A percentile compares a stretch with the other conserved stretches of the same genome.
phyloP scores from a whole-genome alignment of 2,797 vertebrate genomes.

The Leptoclinus maculatus region DNA sequence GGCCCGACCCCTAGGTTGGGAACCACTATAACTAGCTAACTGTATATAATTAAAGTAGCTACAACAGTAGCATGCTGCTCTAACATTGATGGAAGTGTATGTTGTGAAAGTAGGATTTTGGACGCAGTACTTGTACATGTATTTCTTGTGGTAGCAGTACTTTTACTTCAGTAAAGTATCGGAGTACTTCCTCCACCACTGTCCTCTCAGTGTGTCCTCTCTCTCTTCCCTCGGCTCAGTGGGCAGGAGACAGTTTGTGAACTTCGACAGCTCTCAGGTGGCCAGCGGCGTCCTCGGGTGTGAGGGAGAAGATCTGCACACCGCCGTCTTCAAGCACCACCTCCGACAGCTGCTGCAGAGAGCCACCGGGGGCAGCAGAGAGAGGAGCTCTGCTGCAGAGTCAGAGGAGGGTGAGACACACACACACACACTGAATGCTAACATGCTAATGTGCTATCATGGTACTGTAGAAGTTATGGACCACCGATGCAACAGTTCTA shows the following conservation, averaged over 20 bases:
- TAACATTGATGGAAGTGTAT: too few species aligned
- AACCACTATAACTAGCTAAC: neutral
- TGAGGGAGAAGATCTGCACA: slow-evolving; percentile 91
- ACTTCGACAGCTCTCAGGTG: slow-evolving; percentile 87
- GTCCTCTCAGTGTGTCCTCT: neutral
- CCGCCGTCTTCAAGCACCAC: slow-evolving; percentile 95
- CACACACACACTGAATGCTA: neutral
- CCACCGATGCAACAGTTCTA: neutral
- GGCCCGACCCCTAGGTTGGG: too few species aligned
- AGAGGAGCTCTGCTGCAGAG: slow-evolving; percentile 42
- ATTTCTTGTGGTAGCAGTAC: neutral
- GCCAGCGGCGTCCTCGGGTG: slow-evolving; percentile 90
- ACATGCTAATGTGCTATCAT: neutral
- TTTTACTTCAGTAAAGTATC: neutral
- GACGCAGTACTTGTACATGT: too few species aligned
- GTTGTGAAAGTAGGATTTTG: too few species aligned
- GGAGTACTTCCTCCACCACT: neutral
- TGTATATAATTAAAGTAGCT: neutral
- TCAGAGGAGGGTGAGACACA: slow-evolving; percentile 74
- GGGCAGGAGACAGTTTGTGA: slow-evolving; percentile 94
- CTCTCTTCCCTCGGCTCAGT: slow-evolving; percentile 79
- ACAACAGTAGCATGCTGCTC: too few species aligned
- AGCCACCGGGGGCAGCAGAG: slow-evolving; percentile 80
- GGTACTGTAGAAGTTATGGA: neutral
- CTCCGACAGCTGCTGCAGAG: slow-evolving; percentile 90